These are phyloP conservation scores for Carassius gibelio DNA, from an alignment of 2,113 vertebrate genomes.

Conservation along the genomic window DNA sequence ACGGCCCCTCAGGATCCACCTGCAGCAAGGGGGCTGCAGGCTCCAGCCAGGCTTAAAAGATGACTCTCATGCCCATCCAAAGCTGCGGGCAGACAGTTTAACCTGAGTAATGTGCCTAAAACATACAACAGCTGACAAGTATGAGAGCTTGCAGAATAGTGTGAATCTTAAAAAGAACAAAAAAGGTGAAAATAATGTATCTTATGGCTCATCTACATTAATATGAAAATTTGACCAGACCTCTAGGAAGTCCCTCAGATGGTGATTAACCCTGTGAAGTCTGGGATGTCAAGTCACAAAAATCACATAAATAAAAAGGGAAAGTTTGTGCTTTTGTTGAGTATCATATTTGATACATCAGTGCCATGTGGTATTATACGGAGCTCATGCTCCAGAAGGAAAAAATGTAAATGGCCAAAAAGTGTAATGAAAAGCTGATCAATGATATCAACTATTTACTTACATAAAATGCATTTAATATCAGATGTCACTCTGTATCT, in stretches of 20 bases:
- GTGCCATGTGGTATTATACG: not conserved
- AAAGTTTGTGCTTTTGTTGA: not conserved
- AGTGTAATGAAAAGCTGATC: too few relatives aligned
- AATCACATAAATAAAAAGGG: too few relatives aligned
- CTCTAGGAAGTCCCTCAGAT: too few relatives aligned
- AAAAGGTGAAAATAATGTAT: not conserved
- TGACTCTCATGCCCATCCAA: not conserved
- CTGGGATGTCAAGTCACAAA: too few relatives aligned
- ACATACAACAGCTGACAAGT: not conserved
- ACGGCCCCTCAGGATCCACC: constrained; percentile 18
- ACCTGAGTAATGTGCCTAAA: constrained; percentile 24
- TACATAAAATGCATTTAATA: too few relatives aligned
- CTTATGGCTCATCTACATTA: not conserved
- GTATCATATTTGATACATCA: not conserved
- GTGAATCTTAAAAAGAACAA: not conserved
- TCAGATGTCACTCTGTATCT: too few relatives aligned
- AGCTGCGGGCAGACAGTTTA: constrained; percentile 30
- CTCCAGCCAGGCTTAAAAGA: constrained; percentile 23
- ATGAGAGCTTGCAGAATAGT: not conserved
- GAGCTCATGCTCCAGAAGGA: not conserved
- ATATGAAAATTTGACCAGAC: not conserved
- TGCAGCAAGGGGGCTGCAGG: not conserved
- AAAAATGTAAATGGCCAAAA: too few relatives aligned
- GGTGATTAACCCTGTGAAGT: too few relatives aligned
- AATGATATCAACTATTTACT: too few relatives aligned